Evolutionary conservation across 2,113 vertebrate species (phyloP).

Genomic region (Corvus hawaiiensis): DNA sequence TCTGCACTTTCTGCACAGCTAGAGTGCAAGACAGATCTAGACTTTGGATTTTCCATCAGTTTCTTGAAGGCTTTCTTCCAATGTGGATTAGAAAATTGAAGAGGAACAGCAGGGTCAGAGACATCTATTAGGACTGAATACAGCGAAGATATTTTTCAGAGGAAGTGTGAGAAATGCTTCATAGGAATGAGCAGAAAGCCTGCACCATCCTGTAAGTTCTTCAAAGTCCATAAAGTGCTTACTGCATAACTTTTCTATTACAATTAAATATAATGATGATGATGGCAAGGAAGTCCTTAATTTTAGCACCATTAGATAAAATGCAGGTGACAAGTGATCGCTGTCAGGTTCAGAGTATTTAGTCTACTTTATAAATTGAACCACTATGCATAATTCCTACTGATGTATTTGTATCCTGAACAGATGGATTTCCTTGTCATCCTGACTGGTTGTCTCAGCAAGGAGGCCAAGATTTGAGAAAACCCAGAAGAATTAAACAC

Average conservation of each 20-base stretch:
- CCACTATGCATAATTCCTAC: neutral
- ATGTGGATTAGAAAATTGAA: neutral
- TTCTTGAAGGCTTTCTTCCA: neutral
- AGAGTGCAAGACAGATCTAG: neutral
- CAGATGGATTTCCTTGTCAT: neutral
- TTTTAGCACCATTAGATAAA: neutral
- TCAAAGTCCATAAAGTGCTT: neutral
- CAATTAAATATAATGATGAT: neutral
- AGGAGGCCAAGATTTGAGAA: neutral
- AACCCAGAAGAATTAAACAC: neutral
- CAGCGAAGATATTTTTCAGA: neutral
- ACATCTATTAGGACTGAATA: neutral
- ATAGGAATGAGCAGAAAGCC: neutral
- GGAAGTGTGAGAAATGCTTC: neutral
- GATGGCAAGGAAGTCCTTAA: neutral
- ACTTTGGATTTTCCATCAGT: neutral
- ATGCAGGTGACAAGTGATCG: neutral
- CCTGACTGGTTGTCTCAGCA: neutral
- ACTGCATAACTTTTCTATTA: neutral
- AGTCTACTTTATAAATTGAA: neutral
- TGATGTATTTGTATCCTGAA: neutral
- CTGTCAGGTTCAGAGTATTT: neutral
- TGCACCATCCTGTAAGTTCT: neutral
- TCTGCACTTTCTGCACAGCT: neutral
- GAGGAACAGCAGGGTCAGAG: neutral